Base-by-base conservation (phyloP, 1,140 invertebrate species). In the Chionoecetes opilio region DNA sequence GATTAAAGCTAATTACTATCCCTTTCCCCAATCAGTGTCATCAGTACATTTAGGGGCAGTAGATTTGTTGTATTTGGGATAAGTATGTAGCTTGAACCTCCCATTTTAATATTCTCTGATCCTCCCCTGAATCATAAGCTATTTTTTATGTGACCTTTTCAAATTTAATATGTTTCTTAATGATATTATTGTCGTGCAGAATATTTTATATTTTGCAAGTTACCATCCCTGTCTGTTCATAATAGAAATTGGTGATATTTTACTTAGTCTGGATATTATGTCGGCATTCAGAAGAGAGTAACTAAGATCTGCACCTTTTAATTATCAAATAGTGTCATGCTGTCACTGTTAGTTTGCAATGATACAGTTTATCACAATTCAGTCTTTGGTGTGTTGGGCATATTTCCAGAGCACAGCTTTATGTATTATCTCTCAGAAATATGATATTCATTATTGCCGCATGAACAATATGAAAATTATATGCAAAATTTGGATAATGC, bases 1-100 rank as follows among this genome's bases (percentile, higher is more conserved):
- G 21, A 53, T 53, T 9, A 53, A 53, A 53, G 9, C 46, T 53
- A 53, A 14, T 53, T 53, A 11, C 46, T 11, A 11, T 53, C 46
- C 46, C 46, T 53, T 53, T 17, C 46, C 21, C 63, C 63, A 75
- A n/a, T 26, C 63, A 75, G 53, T 63, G 17, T 63, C 53, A 8
- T 63, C 9, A 21, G 63, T 75, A 75, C 63, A 75, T 75, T n/a
- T 75, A n/a, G 63, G 6, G n/a, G 63, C n/a, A 2, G 63, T 75
- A 75, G n/a, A 75, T 21, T 75, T 75, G 63, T 75, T 75, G 63
- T n/a, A 75, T 75, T 75, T n/a, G 63, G 63, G 46, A 53, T 53
- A 14, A 53, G 21, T 75, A 75, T n/a, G 63, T 75, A 75, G 63
- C 21, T 75, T 75, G 21, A 75, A 11, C 21, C 26, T 75, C 63